Base-by-base conservation (phyloP, 2,797 vertebrate species). In the Capromys pilorides region DNA sequence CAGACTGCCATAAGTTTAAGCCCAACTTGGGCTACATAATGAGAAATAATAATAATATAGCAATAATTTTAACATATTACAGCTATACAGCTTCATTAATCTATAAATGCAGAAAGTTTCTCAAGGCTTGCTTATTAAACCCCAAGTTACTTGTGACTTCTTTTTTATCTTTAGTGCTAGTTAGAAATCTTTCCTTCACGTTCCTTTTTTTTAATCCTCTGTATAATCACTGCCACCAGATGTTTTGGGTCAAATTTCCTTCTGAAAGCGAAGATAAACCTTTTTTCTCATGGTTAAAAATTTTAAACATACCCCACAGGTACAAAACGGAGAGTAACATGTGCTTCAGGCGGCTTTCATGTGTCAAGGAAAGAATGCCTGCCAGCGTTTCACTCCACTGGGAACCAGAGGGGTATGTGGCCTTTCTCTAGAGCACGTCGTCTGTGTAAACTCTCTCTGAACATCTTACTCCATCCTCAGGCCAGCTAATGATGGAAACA, bases 251-350 rank as follows among this genome's bases (percentile, higher is more conserved):
- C 31, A 93, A 49, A 49, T 67, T 95, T 94, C 39, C 49, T 79
- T 93, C 54, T 33, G 62, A 97, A 95, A 85, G 11, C 66, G 92
- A 94, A 95, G 28, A 86, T 90, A 45, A 82, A 45, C 86, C 5
- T 41, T 73, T 75, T 75, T 26, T 96, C 85, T 88, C 41, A 26
- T 69, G 22, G 39, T 85, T 78, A 92, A 61, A 95, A 88, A 81
- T 95, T 96, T 96, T 54, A 93, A 97, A 92, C 49, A 92, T 79
- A 86, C 12, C 41, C 36, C 81, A 94, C 93, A 89, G 69, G 24
- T 89, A 91, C 57, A 94, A 96, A 95, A 93, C 75, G 64, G 96
- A 88, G 79, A 81, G 21, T n/a, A 86, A 91, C 49, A 39, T 88
- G n/a, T 75, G 41, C 90, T 93, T 94, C 66, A 86, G 93, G 54